Evolutionary conservation across 1,140 invertebrate species (phyloP), one percentile per base, ranked within the genome.

Genomic region (Anagrus nilaparvatae): DNA sequence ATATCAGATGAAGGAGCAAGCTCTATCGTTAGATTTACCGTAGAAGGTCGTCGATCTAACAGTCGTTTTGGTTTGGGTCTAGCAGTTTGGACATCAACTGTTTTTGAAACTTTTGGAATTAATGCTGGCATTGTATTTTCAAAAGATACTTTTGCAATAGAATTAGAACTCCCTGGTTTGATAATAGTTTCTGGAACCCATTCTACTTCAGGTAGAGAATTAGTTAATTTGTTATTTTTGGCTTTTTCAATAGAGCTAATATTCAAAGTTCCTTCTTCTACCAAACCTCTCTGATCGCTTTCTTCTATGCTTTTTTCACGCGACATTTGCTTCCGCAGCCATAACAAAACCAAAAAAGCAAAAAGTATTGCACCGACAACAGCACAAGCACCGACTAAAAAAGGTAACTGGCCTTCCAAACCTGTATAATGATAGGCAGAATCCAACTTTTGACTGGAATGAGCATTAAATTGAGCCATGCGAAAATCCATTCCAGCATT

Each of bases 11-110:
- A 47, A 49, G 71, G 59, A 56, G 72, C 40, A 49, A 75, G 37
- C 46, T 71, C 69, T 52, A 90, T 76, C 3, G 87, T 92, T 1
- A 93, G 68, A 36, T 83, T 88, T 5, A 87, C 87, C 60, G 86
- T 91, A 8, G 87, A 91, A 40, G 87, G 87, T 30, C 85, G 71
- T 12, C 85, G 70, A 63, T 89, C 82, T 8, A 86, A 58, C 2
- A 85, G 58, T 28, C 81, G 79, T 49, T 84, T 86, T 74, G 18
- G 75, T 63, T 13, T 70, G 65, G 58, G 30, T 47, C 56, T 53
- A 30, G 51, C 43, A 27, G 38, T 5, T 28, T 29, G 12, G 6
- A n/a, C 24, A 27, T 27, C 40, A 12, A 45, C 25, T 16, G 12
- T 45, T 4, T 45, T 31, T 4, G 30, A 17, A 7, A 19, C 2